phyloP scores from a whole-genome alignment of 2,888 invertebrate genomes.

The Pterobdella sp. region DNA sequence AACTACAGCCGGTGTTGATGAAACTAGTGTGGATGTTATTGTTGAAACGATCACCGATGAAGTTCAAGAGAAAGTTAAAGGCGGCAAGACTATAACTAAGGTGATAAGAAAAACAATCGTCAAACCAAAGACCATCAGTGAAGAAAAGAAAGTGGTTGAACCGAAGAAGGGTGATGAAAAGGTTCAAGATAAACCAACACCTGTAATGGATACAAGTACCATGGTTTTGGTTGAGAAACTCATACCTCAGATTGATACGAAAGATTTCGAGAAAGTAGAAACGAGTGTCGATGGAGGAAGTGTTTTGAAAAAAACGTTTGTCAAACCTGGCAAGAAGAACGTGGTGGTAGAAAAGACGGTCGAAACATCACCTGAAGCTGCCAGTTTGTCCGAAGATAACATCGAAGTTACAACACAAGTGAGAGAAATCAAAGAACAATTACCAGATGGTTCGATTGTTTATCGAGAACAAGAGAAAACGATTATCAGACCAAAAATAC shows the following conservation, averaged over 20 bases:
- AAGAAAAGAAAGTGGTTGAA: not conserved
- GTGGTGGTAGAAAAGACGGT: not conserved
- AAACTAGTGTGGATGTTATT: not conserved
- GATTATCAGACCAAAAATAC: not conserved
- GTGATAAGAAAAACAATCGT: constrained; percentile 12
- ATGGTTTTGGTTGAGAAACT: not conserved
- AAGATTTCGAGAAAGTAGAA: not conserved
- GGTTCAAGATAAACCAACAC: not conserved
- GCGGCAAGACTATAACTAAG: not conserved
- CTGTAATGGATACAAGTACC: not conserved
- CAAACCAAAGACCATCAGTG: not conserved
- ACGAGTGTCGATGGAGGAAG: not conserved
- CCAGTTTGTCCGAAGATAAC: not conserved
- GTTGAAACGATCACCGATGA: constrained; percentile 12
- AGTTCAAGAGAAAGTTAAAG: not conserved
- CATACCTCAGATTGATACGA: not conserved
- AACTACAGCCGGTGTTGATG: constrained; percentile 4
- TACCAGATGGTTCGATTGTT: not conserved
- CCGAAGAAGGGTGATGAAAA: not conserved
- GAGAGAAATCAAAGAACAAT: not conserved
- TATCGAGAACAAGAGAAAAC: not conserved
- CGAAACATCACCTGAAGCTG: not conserved
- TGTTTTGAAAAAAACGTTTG: not conserved
- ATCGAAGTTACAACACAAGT: not conserved
- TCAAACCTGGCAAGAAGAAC: not conserved